phyloP scores from a whole-genome alignment of 2,797 vertebrate genomes.

The Podargus strigoides region DNA sequence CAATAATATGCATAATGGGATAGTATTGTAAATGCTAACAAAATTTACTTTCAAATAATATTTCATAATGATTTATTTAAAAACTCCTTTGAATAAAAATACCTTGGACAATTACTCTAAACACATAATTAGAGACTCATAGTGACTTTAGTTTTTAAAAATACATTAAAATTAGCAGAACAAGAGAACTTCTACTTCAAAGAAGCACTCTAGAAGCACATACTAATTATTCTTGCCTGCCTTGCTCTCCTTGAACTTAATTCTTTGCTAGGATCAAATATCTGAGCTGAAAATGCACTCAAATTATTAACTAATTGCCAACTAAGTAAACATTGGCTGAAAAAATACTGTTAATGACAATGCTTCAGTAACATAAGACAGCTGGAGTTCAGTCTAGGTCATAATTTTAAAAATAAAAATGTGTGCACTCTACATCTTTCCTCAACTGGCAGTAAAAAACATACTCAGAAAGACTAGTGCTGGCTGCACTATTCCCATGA shows the following conservation, averaged over 20 bases:
- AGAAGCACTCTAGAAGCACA: neutral
- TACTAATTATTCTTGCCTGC: neutral
- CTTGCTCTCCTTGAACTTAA: neutral
- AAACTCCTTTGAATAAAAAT: neutral
- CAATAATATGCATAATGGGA: slow-evolving; percentile 9
- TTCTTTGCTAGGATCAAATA: slow-evolving; percentile 15
- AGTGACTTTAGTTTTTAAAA: neutral
- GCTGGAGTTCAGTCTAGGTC: neutral
- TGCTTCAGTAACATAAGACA: neutral
- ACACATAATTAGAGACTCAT: neutral
- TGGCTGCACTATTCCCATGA: neutral
- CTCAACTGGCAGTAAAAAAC: neutral
- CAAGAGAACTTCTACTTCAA: neutral
- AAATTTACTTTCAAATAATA: slow-evolving; percentile 1
- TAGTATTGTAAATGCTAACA: slow-evolving; percentile 33
- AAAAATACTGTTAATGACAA: neutral
- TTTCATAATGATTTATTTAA: neutral
- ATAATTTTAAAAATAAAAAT: neutral
- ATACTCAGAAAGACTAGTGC: neutral
- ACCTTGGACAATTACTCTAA: neutral
- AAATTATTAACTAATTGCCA: neutral
- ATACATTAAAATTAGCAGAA: neutral
- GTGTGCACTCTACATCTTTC: neutral
- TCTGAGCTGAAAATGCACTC: neutral
- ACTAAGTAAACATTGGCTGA: neutral